These are phyloP conservation scores for Clarias pachynema DNA, from an alignment of 2,797 vertebrate genomes.

Conservation along the genomic window DNA sequence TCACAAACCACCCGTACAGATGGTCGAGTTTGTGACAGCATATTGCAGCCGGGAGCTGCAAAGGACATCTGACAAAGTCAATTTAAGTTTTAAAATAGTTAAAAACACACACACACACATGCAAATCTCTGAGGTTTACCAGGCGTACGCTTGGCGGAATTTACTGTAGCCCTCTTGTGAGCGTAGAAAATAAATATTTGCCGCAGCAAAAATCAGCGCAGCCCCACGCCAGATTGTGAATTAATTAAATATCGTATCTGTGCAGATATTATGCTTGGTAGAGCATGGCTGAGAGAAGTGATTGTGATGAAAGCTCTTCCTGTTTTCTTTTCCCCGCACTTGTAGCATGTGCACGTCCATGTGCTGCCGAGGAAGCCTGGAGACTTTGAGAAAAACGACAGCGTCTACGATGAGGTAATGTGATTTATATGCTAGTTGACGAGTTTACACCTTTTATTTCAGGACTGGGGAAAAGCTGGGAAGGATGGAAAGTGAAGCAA, in stretches of 20 bases:
- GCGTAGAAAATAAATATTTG: slow-evolving; percentile 46
- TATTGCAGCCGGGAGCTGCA: slow-evolving; percentile 51
- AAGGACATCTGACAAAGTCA: slow-evolving; percentile 63
- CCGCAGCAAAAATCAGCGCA: slow-evolving; percentile 23
- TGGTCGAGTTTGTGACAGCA: slow-evolving; percentile 62
- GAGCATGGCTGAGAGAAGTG: slow-evolving; percentile 17
- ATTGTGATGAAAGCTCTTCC: slow-evolving; percentile 31
- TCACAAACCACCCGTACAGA: slow-evolving; percentile 60
- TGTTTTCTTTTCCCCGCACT: slow-evolving; percentile 56
- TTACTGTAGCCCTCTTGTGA: slow-evolving; percentile 62
- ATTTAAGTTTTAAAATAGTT: slow-evolving; percentile 66
- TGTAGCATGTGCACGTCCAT: slow-evolving; percentile 87
- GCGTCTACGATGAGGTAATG: slow-evolving; percentile 80
- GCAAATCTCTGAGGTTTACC: slow-evolving; percentile 59
- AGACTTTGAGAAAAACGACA: slow-evolving; percentile 83
- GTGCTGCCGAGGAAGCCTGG: slow-evolving; percentile 80
- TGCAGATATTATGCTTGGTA: slow-evolving; percentile 29
- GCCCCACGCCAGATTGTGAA: slow-evolving; percentile 57
- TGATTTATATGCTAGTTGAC: background rate
- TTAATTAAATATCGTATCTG: slow-evolving; percentile 55
- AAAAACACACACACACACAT: slow-evolving; percentile 42
- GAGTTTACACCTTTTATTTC: background rate
- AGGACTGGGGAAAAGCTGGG: background rate
- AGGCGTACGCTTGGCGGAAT: slow-evolving; percentile 57
- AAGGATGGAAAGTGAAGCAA: background rate